Percentiles rank a stretch among this genome's conserved stretches.
Conservation (phyloP, 2,797 vertebrate genomes). For the Lacerta viridis region DNA sequence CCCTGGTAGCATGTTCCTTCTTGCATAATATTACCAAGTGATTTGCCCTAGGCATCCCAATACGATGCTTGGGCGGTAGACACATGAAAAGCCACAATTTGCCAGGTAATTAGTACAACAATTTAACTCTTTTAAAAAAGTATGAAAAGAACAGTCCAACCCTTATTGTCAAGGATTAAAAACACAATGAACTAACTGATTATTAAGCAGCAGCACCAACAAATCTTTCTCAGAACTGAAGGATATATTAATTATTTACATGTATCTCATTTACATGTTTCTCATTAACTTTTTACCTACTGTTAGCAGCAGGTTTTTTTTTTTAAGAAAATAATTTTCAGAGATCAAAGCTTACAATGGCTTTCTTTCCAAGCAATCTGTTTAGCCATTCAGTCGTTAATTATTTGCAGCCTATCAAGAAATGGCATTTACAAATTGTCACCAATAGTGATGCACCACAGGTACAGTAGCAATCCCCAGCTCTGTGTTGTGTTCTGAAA, state of each 20-base stretch:
- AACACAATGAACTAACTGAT: slow-evolving; percentile 45
- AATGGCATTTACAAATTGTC: slow-evolving; percentile 62
- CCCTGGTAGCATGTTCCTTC: background rate
- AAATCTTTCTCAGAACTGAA: slow-evolving; percentile 62
- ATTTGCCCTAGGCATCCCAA: slow-evolving; percentile 24
- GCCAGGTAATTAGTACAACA: slow-evolving; percentile 45
- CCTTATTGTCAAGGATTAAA: slow-evolving; percentile 59
- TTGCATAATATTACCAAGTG: slow-evolving; percentile 20
- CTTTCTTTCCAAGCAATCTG: slow-evolving; percentile 54
- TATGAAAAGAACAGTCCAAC: slow-evolving; percentile 41
- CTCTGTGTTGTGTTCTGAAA: slow-evolving; percentile 30
- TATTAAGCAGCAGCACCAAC: slow-evolving; percentile 55
- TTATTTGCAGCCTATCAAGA: slow-evolving; percentile 65
- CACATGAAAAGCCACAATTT: slow-evolving; percentile 22
- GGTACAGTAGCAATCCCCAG: slow-evolving; percentile 57
- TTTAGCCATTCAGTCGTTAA: slow-evolving; percentile 64
- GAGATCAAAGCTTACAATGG: slow-evolving; percentile 70
- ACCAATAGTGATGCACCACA: slow-evolving; percentile 47
- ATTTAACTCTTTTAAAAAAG: slow-evolving; percentile 42
- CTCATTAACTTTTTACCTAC: slow-evolving; percentile 75
- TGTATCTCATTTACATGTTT: slow-evolving; percentile 54
- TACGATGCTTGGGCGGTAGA: slow-evolving; percentile 9
- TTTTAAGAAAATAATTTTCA: slow-evolving; percentile 56
- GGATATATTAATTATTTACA: slow-evolving; percentile 75
- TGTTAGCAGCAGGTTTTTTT: slow-evolving; percentile 66